Base-by-base conservation (phyloP, 2,888 invertebrate genomes). In the Megamerina dolium region DNA sequence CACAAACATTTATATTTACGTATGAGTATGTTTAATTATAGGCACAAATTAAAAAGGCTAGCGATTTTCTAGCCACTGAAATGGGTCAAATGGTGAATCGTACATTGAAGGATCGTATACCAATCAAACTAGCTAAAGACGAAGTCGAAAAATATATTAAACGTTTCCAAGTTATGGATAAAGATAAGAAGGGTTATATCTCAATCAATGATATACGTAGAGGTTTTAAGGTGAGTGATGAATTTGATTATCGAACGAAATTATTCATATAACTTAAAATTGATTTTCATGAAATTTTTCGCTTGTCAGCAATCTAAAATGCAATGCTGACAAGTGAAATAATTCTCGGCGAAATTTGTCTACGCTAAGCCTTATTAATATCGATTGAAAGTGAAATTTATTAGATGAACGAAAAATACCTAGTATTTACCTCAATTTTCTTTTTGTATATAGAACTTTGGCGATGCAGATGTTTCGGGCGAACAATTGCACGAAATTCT, bases 401-500 rank as follows among this genome's bases (percentile, higher is more conserved):
- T n/a, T n/a, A n/a, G n/a, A n/a, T n/a, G n/a, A n/a, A n/a, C n/a
- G n/a, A n/a, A n/a, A n/a, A n/a, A n/a, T n/a, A n/a, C n/a, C n/a
- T n/a, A n/a, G n/a, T n/a, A n/a, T n/a, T n/a, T n/a, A n/a, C n/a
- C n/a, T n/a, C n/a, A n/a, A n/a, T n/a, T n/a, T n/a, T n/a, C n/a
- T n/a, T n/a, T n/a, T n/a, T n/a, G n/a, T n/a, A n/a, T n/a, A n/a
- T n/a, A 87, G 87, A 81, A 78, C 71, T 82, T 80, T 67, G 87
- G 87, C 58, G 87, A 87, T 72, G 78, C 75, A 64, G 87, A 89
- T 58, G 83, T 92, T 55, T 82, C 87, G 46, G 92, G 92, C 46
- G 89, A 91, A 74, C 88, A 95, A 72, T 80, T 99, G 61, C 99
- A 99, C 76, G 95, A 96, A 72, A 93, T 99, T 69, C 82, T 99